Percentiles rank a stretch among this genome's conserved stretches.
phyloP scores from a whole-genome alignment of 2,797 vertebrate species.

The Oceanodroma leucorhoa region DNA sequence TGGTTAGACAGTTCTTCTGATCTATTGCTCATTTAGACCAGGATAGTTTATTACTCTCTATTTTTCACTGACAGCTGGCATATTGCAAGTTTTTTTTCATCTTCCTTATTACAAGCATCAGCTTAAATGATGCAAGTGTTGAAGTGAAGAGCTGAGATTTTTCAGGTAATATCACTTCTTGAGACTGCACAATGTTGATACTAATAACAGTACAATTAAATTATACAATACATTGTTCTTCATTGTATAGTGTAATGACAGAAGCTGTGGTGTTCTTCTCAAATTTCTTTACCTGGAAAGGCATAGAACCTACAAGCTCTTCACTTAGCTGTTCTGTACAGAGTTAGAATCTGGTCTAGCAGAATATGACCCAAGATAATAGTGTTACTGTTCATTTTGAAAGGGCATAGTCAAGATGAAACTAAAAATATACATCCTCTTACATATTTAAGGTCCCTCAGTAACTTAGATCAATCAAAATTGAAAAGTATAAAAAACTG shows the following conservation, averaged over 20 bases:
- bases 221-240: neutral
- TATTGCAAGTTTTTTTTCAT: neutral
- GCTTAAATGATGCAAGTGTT: neutral
- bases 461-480: neutral
- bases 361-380: neutral
- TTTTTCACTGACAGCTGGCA: neutral
- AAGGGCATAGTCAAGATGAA: neutral
- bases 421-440: neutral
- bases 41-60: neutral
- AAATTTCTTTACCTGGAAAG: neutral
- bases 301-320: neutral
- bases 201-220: neutral
- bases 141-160: conserved; percentile 1
- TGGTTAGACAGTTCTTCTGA: conserved; percentile 16
- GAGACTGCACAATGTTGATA: neutral
- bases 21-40: conserved; percentile 20
- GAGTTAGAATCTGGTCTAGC: neutral
- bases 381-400: neutral
- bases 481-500: neutral
- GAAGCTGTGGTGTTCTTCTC: neutral
- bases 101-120: neutral
- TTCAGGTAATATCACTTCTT: neutral
- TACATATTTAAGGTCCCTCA: neutral
- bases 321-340: neutral
- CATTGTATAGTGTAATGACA: neutral